Percentiles rank a stretch among this genome's conserved stretches.
These are phyloP conservation scores for Helobdella robusta DNA, from an alignment of 2,888 invertebrate species.

Conservation along the genomic window DNA sequence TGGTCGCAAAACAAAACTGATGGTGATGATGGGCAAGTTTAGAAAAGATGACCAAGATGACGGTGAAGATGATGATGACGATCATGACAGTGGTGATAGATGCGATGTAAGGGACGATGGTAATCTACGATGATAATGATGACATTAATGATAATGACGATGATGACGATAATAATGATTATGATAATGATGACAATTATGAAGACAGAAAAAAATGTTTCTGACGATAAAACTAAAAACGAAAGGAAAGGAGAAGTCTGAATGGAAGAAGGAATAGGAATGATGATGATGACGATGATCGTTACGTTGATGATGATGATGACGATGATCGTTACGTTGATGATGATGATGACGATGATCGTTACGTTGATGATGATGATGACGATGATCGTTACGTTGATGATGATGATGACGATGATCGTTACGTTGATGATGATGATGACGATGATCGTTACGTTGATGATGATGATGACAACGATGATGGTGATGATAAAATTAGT, in stretches of 20 bases:
- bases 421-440: conserved; percentile 8
- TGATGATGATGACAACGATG: not conserved
- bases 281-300: conserved; percentile 18
- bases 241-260: conserved; percentile 9
- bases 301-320: conserved; percentile 19
- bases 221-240: not conserved
- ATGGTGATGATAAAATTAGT: not conserved
- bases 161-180: no score
- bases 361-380: conserved; percentile 4
- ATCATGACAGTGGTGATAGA: no score
- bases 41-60: no score
- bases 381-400: conserved; percentile 18
- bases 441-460: not conserved
- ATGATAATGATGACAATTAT: not conserved
- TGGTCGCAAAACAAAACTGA: no score
- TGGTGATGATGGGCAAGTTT: no score
- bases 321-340: conserved; percentile 11
- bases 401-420: conserved; percentile 18
- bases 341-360: conserved; percentile 7
- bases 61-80: no score
- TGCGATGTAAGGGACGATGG: no score
- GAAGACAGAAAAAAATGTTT: not conserved
- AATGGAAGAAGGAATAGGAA: not conserved
- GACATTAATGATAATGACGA: no score
- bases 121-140: no score